Percentiles rank a stretch among this genome's conserved stretches.
phyloP scores from a whole-genome alignment of 64 coral and sea anemone genomes.

The Pachyseris speciosa region DNA sequence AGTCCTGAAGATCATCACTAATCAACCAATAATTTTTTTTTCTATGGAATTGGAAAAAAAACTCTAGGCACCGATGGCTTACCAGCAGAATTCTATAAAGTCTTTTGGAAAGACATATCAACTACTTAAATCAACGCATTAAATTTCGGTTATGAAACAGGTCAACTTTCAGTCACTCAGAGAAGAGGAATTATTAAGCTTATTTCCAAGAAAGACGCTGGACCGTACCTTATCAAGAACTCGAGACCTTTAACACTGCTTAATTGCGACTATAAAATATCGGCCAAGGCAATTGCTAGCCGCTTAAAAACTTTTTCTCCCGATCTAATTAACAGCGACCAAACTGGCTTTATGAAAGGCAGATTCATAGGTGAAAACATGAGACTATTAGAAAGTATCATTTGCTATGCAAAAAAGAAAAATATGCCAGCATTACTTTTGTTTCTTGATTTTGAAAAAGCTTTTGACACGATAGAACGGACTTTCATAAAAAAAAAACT shows the following conservation, averaged over 20 bases:
- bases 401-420: neutral
- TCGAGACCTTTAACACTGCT: neutral
- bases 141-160: neutral
- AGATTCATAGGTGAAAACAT: slow-evolving; percentile 1
- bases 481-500: no score
- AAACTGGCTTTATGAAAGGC: neutral
- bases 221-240: neutral
- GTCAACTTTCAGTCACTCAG: neutral
- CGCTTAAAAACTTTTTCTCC: neutral
- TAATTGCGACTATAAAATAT: slow-evolving; percentile 3
- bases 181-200: slow-evolving; percentile 7
- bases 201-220: slow-evolving; percentile 3
- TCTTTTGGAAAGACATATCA: neutral
- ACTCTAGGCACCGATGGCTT: slow-evolving; percentile 11
- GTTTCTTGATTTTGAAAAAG: slow-evolving; percentile 1
- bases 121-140: no score
- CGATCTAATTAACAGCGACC: neutral
- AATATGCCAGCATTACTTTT: neutral
- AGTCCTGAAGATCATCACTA: no score
- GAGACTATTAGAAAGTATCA: neutral
- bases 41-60: no score
- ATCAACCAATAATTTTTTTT: no score
- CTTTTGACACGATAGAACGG: neutral
- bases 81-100: neutral
- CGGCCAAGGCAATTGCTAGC: neutral